A percentile compares a stretch with the other conserved stretches of the same genome.
phyloP scores from a whole-genome alignment of 1,140 invertebrate genomes.

The Solenopsis fugax region DNA sequence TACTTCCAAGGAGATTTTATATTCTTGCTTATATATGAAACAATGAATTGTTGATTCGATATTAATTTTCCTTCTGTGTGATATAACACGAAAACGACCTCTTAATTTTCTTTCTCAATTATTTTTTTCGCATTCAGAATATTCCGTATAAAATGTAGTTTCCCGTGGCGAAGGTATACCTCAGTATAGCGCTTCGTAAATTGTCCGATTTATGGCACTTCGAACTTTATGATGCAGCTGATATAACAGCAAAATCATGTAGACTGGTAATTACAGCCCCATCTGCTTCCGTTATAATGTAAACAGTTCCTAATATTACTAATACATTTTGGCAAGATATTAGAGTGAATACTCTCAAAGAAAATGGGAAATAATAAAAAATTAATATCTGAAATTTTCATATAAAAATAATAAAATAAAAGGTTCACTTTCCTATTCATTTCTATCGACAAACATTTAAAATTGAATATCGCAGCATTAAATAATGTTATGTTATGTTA shows the following conservation, averaged over 20 bases:
- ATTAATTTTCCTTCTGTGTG: too few relatives aligned
- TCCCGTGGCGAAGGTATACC: neutral
- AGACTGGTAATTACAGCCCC: constrained; percentile 5
- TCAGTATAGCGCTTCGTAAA: constrained; percentile 20
- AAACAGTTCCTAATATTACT: neutral
- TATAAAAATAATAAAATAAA: neutral
- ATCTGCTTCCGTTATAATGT: constrained; percentile 30
- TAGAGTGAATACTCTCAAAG: neutral
- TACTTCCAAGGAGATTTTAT: too few relatives aligned
- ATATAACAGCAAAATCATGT: constrained; percentile 18
- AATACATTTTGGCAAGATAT: neutral
- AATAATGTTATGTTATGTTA: neutral
- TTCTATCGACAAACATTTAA: neutral
- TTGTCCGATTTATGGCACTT: constrained; percentile 20
- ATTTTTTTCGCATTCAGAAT: neutral
- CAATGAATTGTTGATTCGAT: too few relatives aligned
- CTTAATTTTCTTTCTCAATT: neutral
- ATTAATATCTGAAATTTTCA: neutral
- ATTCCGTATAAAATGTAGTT: neutral
- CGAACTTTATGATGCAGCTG: constrained; percentile 45
- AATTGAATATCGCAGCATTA: neutral
- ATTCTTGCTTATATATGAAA: too few relatives aligned
- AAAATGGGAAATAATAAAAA: neutral
- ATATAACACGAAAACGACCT: neutral
- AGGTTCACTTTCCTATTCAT: neutral